phyloP scores from a whole-genome alignment of 1,140 invertebrate species.

The Sminthurides bifidus region DNA sequence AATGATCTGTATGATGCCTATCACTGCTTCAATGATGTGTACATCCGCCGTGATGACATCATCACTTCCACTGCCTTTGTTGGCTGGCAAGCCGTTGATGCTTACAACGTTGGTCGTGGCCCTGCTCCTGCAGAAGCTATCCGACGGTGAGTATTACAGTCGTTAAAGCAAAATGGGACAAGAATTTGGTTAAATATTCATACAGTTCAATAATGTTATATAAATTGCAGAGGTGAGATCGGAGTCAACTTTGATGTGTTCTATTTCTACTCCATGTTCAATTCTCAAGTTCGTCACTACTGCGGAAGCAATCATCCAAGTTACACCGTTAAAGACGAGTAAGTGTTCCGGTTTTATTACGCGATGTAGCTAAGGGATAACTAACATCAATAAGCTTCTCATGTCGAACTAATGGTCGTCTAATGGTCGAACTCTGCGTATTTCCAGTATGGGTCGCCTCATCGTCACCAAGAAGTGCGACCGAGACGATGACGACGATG shows the following conservation, averaged over 20 bases:
- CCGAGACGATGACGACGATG: constrained; percentile 34
- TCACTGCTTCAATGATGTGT: constrained; percentile 31
- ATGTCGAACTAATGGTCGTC: background rate
- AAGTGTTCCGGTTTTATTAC: constrained; percentile 14
- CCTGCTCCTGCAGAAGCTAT: constrained; percentile 43
- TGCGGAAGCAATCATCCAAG: constrained; percentile 32
- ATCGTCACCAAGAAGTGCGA: constrained; percentile 42
- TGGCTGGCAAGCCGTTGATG: constrained; percentile 44
- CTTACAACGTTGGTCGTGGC: constrained; percentile 44
- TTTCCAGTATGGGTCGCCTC: constrained; percentile 37
- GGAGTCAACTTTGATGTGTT: constrained; percentile 40
- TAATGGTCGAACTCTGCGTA: background rate
- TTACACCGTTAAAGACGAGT: constrained; percentile 33
- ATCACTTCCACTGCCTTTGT: constrained; percentile 34
- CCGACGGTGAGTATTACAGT: constrained; percentile 23
- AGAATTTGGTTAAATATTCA: background rate
- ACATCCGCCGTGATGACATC: constrained; percentile 41
- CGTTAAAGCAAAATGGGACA: background rate
- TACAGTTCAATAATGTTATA: background rate
- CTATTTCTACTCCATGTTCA: constrained; percentile 46
- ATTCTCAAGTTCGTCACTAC: constrained; percentile 42
- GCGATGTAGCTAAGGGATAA: background rate
- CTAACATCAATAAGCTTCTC: too few species aligned
- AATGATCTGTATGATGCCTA: constrained; percentile 32
- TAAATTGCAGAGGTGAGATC: constrained; percentile 38